Evolutionary conservation across 2,888 invertebrate genomes (phyloP), one percentile per base, ranked within the genome.

Genomic region (Dryobotodes eremita): DNA sequence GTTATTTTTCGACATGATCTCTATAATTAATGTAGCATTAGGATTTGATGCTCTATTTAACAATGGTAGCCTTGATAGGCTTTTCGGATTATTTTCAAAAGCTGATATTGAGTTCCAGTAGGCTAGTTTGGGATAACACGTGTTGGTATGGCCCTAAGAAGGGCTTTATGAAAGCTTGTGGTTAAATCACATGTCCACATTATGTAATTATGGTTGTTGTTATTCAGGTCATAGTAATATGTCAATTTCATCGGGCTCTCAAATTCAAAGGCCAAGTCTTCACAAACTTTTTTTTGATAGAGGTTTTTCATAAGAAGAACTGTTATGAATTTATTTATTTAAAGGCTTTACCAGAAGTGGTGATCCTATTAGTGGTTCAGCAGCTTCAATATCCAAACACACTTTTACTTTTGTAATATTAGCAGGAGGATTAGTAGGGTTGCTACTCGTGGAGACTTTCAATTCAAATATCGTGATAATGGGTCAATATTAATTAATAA

Each of bases 11-110:
- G 55, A 31, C 31, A 70, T 48, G 17, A 80, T 80, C 65, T 57
- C 1, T 48, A 61, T 78, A 75, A 75, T 80, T 80, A 75, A 70
- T 66, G 53, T 65, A 20, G 65, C 46, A 66, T 65, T 71, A 75
- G 42, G 36, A 48, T 80, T 61, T 5, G 8, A 57, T 55, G 70
- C 50, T 81, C 71, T 65, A 23, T 71, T 57, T 68, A 71, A 23
- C 66, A 53, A 10, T 71, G 48, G 17, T 15, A 61, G 42, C 50
- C 61, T 68, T 76, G 17, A 75, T 68, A n/a, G 73, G 61, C 5
- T 80, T 73, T 36, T 62, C 15, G 57, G 76, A 71, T 76, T 71
- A 76, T 20, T 36, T 15, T 61, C 61, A 13, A 31, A 46, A 70
- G 26, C 17, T 57, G 26, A 66, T 78, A 23, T 13, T 48, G 26